A percentile compares a stretch with the other conserved stretches of the same genome.
phyloP scores from a whole-genome alignment of 2,113 vertebrate genomes.

The Thryonomys swinderianus region DNA sequence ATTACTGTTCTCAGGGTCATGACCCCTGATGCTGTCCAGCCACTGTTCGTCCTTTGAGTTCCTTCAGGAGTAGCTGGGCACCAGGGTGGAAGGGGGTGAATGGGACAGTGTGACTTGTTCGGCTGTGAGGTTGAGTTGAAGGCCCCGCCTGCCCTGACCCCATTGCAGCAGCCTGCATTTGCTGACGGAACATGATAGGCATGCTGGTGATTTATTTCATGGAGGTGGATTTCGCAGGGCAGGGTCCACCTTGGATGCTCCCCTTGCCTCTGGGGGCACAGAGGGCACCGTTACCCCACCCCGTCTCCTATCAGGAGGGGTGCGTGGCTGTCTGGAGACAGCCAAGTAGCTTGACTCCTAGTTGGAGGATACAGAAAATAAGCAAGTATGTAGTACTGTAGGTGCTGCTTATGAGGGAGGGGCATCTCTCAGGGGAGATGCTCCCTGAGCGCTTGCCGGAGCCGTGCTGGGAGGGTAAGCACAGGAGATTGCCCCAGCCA shows the following conservation, averaged over 20 bases:
- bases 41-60: not conserved
- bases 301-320: not conserved
- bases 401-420: not conserved
- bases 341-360: not conserved
- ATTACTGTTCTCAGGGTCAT: slow-evolving; percentile 54
- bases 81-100: not conserved
- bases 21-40: slow-evolving; percentile 9
- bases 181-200: not conserved
- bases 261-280: not conserved
- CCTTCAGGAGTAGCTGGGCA: slow-evolving; percentile 32
- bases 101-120: not conserved
- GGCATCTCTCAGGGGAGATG: not conserved
- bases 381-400: not conserved
- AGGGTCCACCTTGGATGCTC: not conserved
- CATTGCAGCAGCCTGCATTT: not conserved
- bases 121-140: not conserved
- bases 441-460: not conserved
- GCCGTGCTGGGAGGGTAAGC: too few relatives aligned
- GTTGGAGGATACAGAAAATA: not conserved
- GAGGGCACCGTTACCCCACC: not conserved
- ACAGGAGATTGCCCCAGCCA: not conserved
- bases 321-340: too few relatives aligned
- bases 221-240: not conserved
- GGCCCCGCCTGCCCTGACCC: not conserved
- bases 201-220: too few relatives aligned